Evolutionary conservation across 2,888 invertebrate genomes (phyloP), one percentile per base, ranked within the genome.

Genomic region (Heliconius aoede): DNA sequence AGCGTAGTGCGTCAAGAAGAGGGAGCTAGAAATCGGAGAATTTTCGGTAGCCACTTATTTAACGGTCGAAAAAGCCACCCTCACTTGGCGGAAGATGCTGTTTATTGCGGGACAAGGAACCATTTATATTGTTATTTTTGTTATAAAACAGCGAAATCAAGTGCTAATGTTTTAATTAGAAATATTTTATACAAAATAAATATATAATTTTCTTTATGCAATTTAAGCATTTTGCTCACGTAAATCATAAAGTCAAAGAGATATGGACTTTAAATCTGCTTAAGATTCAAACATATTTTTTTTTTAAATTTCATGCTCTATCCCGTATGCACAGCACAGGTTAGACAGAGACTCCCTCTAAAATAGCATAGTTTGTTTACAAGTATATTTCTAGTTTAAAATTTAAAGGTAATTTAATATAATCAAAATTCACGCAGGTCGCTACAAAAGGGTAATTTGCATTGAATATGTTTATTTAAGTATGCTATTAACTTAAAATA

Each of bases 21-120:
- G 51, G 65, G 55, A 36, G 36, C 46, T 28, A 68, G 68, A 62
- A 61, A 62, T 69, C 26, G 46, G 60, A 61, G 32, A 62, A 67
- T 28, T 61, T 61, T 74, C 61, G 21, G 67, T 51, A 74, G 32
- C 46, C 46, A 61, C 46, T 69, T 58, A 61, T 78, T 69, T 72
- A 75, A 76, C 69, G 75, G 72, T 78, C 46, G 73, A 46, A 11
- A 65, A 64, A 36, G 36, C 71, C 72, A 69, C 30, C 51, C 65
- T 30, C 24, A 51, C 13, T 51, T 36, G 32, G 61, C 40, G 72
- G 62, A 72, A 58, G 58, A 75, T 36, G 55, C 71, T 51, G 73
- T 62, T 73, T 78, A 72, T 51, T 76, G 69, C 36, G 51, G 68
- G 30, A 73, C 69, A 76, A 62, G 68, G 28, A 61, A 60, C 46